These are phyloP conservation scores for Tenthredo amoena DNA, from an alignment of 2,888 invertebrate genomes.

Conservation along the genomic window DNA sequence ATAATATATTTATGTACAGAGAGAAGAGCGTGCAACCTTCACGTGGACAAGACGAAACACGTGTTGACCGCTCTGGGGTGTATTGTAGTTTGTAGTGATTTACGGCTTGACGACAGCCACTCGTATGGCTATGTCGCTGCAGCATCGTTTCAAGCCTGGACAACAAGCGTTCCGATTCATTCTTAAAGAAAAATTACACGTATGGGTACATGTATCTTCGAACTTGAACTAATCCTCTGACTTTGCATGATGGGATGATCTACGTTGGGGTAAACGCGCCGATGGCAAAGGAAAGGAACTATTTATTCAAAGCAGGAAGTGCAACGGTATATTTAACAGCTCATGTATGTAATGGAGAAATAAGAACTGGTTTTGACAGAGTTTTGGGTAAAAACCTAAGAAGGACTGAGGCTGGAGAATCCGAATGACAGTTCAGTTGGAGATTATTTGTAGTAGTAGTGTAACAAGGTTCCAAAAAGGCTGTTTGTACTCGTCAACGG, in stretches of 20 bases:
- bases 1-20: conserved; percentile 39
- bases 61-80: conserved; percentile 42
- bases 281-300: not conserved
- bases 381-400: not conserved
- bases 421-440: not conserved
- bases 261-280: not conserved
- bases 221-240: conserved; percentile 23
- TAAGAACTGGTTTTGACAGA: conserved; percentile 37
- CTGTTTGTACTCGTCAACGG: conserved; percentile 12
- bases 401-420: not conserved
- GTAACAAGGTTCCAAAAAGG: conserved; percentile 32
- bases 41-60: conserved; percentile 43
- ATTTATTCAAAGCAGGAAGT: conserved; percentile 34
- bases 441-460: conserved; percentile 12
- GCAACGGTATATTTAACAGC: conserved; percentile 30
- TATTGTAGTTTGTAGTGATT: conserved; percentile 49
- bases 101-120: conserved; percentile 42
- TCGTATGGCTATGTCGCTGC: not conserved
- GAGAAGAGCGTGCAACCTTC: conserved; percentile 27
- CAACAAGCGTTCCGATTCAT: conserved; percentile 14
- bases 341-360: conserved; percentile 12
- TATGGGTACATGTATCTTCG: not conserved
- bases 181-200: conserved; percentile 16
- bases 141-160: not conserved
- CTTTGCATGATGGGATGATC: conserved; percentile 7